Conservation (phyloP, 2,797 vertebrate species). For the Liparis tanakae region DNA sequence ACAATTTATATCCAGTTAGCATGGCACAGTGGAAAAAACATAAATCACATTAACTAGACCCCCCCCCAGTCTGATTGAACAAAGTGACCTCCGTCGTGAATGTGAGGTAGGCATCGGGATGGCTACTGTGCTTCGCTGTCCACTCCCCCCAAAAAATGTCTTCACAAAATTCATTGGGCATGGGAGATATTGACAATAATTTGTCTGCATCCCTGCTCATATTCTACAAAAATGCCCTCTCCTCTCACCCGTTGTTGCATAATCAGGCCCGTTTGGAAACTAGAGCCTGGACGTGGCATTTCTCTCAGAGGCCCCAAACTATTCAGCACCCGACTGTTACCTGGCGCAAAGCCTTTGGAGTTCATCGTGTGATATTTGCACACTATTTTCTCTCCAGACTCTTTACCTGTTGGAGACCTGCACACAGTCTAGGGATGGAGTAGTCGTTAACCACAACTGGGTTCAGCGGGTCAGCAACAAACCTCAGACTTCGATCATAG, state of each 20-base stretch:
- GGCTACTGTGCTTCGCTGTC: conserved; percentile 2
- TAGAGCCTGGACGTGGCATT: conserved; percentile 73
- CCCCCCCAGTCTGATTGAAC: conserved; percentile 51
- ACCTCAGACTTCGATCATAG: background rate
- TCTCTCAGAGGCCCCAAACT: conserved; percentile 64
- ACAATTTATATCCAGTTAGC: conserved; percentile 42
- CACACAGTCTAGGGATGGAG: conserved; percentile 15
- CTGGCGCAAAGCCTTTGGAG: conserved; percentile 59
- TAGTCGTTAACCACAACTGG: conserved; percentile 38
- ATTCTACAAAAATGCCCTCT: background rate
- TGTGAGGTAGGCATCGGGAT: conserved; percentile 12
- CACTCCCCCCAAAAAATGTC: conserved; percentile 27
- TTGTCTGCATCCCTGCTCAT: conserved; percentile 18
- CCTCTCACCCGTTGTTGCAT: conserved; percentile 42
- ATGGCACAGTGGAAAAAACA: conserved; percentile 1
- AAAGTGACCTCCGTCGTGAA: conserved; percentile 35
- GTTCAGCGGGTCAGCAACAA: conserved; percentile 23
- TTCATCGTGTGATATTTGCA: conserved; percentile 71
- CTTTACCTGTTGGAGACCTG: conserved; percentile 32
- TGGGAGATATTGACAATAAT: conserved; percentile 33
- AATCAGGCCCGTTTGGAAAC: conserved; percentile 56
- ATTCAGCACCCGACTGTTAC: conserved; percentile 66
- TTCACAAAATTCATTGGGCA: conserved; percentile 1
- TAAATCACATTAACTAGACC: conserved; percentile 54
- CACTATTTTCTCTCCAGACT: conserved; percentile 17